phyloP scores from a whole-genome alignment of 2,888 invertebrate species.

The Branchellion lobata region DNA sequence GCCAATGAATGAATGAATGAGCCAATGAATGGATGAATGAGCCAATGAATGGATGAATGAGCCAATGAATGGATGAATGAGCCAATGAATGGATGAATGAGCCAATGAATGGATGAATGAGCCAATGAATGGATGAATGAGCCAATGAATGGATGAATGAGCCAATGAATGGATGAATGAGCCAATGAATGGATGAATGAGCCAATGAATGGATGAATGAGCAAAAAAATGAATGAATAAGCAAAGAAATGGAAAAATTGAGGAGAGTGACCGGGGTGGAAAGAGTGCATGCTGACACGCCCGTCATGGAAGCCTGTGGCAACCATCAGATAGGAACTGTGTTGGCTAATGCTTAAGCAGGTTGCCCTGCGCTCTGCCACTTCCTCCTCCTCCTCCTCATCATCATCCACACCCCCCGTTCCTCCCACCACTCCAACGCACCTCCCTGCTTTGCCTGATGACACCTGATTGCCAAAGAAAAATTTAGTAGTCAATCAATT shows the following conservation, averaged over 20 bases:
- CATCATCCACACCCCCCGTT: not conserved
- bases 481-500: too few species aligned
- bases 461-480: conserved; percentile 54
- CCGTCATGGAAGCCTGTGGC: conserved; percentile 60
- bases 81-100: too few species aligned
- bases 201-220: not conserved
- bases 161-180: not conserved
- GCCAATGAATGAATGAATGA: too few species aligned
- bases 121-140: not conserved
- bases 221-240: not conserved
- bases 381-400: not conserved
- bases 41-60: too few species aligned
- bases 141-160: not conserved
- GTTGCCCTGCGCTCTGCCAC: conserved; percentile 51
- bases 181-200: too few species aligned
- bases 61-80: too few species aligned
- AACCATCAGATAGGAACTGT: conserved; percentile 55
- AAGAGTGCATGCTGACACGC: conserved; percentile 54
- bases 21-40: too few species aligned
- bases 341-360: conserved; percentile 54
- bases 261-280: conserved; percentile 53
- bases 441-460: conserved; percentile 59
- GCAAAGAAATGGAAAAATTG: not conserved
- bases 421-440: conserved; percentile 52
- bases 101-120: too few species aligned